phyloP scores from a whole-genome alignment of 2,888 invertebrate genomes.

The Scaptomyza reducta region DNA sequence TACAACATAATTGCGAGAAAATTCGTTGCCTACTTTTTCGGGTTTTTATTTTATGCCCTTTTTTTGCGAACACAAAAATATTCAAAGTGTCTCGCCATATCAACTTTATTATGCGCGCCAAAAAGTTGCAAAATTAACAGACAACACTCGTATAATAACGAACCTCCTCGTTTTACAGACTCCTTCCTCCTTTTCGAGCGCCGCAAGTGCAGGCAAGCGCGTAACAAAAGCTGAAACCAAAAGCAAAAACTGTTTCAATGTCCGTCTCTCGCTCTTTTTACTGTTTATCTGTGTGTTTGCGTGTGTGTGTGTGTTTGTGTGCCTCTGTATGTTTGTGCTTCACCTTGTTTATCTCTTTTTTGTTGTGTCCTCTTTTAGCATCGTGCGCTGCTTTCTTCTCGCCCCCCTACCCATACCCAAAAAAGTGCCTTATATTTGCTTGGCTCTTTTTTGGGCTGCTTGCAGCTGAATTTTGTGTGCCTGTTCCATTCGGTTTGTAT shows the following conservation, averaged over 20 bases:
- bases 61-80: constrained; percentile 37
- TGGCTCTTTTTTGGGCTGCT: constrained; percentile 43
- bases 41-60: constrained; percentile 5
- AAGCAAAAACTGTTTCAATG: constrained; percentile 66
- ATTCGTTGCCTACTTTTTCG: constrained; percentile 62
- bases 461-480: constrained; percentile 60
- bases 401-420: constrained; percentile 19
- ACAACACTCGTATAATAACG: constrained; percentile 38
- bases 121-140: constrained; percentile 77
- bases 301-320: constrained; percentile 2
- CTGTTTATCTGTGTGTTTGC: background rate
- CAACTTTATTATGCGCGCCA: constrained; percentile 76
- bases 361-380: constrained; percentile 30
- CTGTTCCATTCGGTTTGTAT: constrained; percentile 46
- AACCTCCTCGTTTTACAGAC: background rate
- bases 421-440: constrained; percentile 43
- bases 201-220: constrained; percentile 41
- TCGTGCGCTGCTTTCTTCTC: constrained; percentile 9
- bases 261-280: constrained; percentile 30
- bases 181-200: background rate
- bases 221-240: constrained; percentile 31
- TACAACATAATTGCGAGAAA: constrained; percentile 59
- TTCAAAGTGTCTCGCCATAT: constrained; percentile 67
- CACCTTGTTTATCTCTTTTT: constrained; percentile 64
- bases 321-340: constrained; percentile 26